A percentile compares a stretch with the other conserved stretches of the same genome.
Conservation (phyloP, 2,888 invertebrate species). For the Macaria notata region DNA sequence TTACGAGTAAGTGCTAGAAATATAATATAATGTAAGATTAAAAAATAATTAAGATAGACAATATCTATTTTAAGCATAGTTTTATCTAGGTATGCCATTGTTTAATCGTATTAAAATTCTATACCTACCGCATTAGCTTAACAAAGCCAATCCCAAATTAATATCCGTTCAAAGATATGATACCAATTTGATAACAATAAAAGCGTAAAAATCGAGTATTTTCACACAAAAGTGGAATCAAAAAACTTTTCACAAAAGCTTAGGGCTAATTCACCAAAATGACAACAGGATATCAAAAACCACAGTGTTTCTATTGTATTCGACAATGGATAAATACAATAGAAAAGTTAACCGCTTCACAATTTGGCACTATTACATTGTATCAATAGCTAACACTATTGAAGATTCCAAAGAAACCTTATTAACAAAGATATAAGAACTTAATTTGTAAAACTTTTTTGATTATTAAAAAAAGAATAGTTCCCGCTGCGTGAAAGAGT, state of each 20-base stretch:
- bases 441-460: neutral
- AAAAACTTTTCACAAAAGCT: slow-evolving; percentile 33
- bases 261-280: slow-evolving; percentile 43
- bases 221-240: slow-evolving; percentile 40
- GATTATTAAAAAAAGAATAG: neutral
- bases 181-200: slow-evolving; percentile 38
- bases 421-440: neutral
- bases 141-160: slow-evolving; percentile 10
- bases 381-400: slow-evolving; percentile 4
- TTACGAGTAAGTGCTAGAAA: too few relatives aligned
- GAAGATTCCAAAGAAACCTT: slow-evolving; percentile 4
- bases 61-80: too few relatives aligned
- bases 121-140: too few relatives aligned
- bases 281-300: slow-evolving; percentile 46
- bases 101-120: too few relatives aligned
- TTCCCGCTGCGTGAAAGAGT: slow-evolving; percentile 29
- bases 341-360: slow-evolving; percentile 50
- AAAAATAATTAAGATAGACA: too few relatives aligned
- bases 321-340: slow-evolving; percentile 36
- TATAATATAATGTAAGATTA: too few relatives aligned
- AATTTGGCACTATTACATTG: slow-evolving; percentile 42
- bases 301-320: slow-evolving; percentile 39
- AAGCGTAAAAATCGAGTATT: slow-evolving; percentile 42
- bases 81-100: too few relatives aligned
- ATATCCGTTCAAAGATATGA: slow-evolving; percentile 30